A percentile compares a stretch with the other conserved stretches of the same genome.
phyloP scores from a whole-genome alignment of 2,113 vertebrate genomes.

The Sminthopsis crassicaudata region DNA sequence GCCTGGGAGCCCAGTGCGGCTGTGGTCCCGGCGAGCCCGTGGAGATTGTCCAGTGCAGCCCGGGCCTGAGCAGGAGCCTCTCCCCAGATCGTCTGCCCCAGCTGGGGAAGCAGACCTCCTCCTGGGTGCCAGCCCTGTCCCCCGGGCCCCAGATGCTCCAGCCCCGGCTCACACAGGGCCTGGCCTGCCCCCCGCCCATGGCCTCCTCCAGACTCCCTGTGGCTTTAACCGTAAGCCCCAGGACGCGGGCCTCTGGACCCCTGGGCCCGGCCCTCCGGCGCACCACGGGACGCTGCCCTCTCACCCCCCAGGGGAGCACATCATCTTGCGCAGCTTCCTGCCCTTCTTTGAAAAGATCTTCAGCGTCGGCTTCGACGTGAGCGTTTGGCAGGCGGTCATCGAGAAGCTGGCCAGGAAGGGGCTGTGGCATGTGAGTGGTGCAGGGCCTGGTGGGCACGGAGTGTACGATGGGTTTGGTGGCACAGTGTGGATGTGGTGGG shows the following conservation, averaged over 20 bases:
- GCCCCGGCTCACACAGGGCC: background rate
- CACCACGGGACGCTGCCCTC: background rate
- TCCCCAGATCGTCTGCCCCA: no score
- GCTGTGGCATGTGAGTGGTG: no score
- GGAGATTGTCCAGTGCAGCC: no score
- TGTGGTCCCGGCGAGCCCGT: no score
- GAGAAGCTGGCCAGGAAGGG: slow-evolving; percentile 83
- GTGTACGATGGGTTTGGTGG: background rate
- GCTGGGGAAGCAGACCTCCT: no score
- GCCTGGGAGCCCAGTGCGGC: no score
- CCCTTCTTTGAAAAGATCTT: slow-evolving; percentile 76
- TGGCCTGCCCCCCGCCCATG: background rate
- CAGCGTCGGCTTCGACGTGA: slow-evolving; percentile 54
- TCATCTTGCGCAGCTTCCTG: slow-evolving; percentile 69
- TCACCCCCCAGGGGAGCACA: slow-evolving; percentile 74
- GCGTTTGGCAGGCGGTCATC: slow-evolving; percentile 84
- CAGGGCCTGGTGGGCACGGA: accelerated
- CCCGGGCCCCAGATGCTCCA: accelerated
- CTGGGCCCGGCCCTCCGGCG: background rate
- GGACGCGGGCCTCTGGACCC: background rate
- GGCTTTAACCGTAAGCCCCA: background rate
- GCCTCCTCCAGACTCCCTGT: background rate
- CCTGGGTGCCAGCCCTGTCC: background rate
- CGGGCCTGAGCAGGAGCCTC: background rate
- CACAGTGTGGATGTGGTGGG: no score